Conservation (phyloP, 2,113 vertebrate species). For the Solea solea region DNA sequence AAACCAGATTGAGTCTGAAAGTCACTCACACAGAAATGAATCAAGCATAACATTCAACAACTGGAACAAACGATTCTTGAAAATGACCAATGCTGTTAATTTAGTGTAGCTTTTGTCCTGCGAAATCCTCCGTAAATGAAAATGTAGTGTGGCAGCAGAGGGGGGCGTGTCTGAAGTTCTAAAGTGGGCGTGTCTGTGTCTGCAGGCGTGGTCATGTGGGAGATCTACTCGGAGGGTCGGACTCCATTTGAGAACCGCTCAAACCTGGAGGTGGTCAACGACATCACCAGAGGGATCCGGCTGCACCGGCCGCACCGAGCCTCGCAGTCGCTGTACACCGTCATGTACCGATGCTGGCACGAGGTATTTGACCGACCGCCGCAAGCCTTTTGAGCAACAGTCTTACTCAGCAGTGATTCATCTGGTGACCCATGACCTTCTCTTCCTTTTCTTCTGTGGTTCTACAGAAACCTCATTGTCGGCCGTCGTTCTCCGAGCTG, state of each 20-base stretch:
- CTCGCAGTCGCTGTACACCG: constrained; percentile 77
- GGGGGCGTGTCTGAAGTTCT: neutral
- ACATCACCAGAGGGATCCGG: constrained; percentile 86
- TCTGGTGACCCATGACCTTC: neutral
- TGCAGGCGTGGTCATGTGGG: constrained; percentile 92
- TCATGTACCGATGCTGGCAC: constrained; percentile 93
- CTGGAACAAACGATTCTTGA: too few species aligned
- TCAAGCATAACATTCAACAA: neutral
- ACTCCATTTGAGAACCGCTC: constrained; percentile 86
- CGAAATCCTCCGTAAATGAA: too few species aligned
- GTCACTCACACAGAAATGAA: too few species aligned
- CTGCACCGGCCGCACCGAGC: constrained; percentile 87
- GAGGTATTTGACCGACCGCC: constrained; percentile 75
- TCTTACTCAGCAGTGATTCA: neutral
- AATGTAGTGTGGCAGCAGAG: too few species aligned
- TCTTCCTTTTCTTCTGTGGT: neutral
- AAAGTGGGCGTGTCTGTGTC: constrained; percentile 19
- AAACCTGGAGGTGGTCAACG: constrained; percentile 85
- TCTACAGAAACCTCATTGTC: constrained; percentile 82
- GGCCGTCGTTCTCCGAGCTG: constrained; percentile 85
- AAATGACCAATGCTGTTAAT: too few species aligned
- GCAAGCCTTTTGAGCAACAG: neutral
- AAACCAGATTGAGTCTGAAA: too few species aligned
- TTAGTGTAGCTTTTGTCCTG: too few species aligned
- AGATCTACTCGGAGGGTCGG: constrained; percentile 89